These are phyloP conservation scores for Hymenopus coronatus DNA, from an alignment of 2,888 invertebrate species.

Conservation along the genomic window DNA sequence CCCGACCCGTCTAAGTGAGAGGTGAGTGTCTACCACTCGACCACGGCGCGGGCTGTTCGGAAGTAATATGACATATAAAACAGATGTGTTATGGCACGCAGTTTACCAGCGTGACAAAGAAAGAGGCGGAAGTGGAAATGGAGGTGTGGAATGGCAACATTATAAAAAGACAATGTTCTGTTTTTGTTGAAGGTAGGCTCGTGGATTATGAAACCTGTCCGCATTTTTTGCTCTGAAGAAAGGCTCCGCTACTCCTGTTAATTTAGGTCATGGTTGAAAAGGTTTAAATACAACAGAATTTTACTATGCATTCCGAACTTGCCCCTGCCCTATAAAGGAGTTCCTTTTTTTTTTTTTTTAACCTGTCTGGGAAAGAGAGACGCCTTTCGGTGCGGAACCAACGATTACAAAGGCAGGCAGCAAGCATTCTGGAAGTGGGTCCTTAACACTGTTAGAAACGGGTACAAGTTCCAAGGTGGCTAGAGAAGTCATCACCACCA, in stretches of 20 bases:
- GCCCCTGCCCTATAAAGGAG: not conserved
- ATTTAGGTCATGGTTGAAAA: not conserved
- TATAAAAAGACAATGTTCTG: too few relatives aligned
- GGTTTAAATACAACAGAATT: not conserved
- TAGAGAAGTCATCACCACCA: not conserved
- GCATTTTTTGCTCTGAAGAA: not conserved
- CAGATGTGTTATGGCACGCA: too few relatives aligned
- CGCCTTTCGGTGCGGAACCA: not conserved
- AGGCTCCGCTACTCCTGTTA: not conserved
- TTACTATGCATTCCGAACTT: not conserved
- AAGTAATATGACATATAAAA: too few relatives aligned
- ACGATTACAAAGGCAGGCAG: not conserved
- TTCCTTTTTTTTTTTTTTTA: not conserved
- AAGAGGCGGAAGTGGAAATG: too few relatives aligned
- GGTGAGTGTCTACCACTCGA: too few relatives aligned
- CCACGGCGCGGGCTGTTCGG: too few relatives aligned
- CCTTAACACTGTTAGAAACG: not conserved
- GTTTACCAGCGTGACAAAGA: too few relatives aligned
- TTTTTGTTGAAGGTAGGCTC: not conserved
- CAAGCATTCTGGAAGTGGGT: not conserved
- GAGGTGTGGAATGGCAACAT: too few relatives aligned
- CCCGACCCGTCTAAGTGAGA: too few relatives aligned
- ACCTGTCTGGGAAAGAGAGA: not conserved
- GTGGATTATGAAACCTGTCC: not conserved
- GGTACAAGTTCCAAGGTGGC: not conserved